These are phyloP conservation scores for Heteromormyrus szaboi DNA, from an alignment of 2,797 vertebrate species.

Conservation along the genomic window DNA sequence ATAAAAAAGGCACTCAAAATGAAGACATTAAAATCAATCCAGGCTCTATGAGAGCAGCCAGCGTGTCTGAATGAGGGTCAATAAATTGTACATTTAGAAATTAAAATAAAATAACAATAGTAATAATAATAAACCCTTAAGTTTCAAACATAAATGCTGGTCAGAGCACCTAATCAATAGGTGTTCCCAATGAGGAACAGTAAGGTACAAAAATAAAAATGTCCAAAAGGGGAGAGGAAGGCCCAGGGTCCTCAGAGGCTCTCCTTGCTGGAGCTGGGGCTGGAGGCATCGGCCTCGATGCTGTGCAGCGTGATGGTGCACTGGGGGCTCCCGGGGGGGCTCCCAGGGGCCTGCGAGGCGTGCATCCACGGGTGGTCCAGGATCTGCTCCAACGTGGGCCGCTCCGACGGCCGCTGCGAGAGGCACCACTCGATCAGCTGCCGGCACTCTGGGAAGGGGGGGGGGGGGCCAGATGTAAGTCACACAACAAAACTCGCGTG, in stretches of 20 bases:
- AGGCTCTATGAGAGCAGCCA: conserved; percentile 89
- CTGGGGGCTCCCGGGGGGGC: conserved; percentile 61
- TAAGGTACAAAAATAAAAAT: conserved; percentile 39
- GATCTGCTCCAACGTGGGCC: conserved; percentile 93
- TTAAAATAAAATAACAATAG: conserved; percentile 14
- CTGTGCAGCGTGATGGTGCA: conserved; percentile 80
- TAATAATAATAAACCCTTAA: conserved; percentile 22
- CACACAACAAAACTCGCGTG: background rate
- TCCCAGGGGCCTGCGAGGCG: conserved; percentile 60
- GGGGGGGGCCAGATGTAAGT: background rate
- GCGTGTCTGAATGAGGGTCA: conserved; percentile 74
- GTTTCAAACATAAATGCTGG: conserved; percentile 64
- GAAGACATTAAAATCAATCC: conserved; percentile 76
- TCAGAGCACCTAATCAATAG: conserved; percentile 74
- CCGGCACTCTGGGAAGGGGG: conserved; percentile 75
- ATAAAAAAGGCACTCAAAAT: conserved; percentile 99
- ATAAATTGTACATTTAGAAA: conserved; percentile 64
- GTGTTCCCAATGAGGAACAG: conserved; percentile 67
- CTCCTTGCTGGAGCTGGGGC: conserved; percentile 95
- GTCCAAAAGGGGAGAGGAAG: conserved; percentile 61
- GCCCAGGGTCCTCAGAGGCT: conserved; percentile 74
- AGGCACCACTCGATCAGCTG: conserved; percentile 96
- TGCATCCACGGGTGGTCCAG: conserved; percentile 92
- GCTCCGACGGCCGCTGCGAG: conserved; percentile 86
- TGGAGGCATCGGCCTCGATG: conserved; percentile 80